phyloP scores from a whole-genome alignment of 2,113 vertebrate species.

The Bujurquina vittata region DNA sequence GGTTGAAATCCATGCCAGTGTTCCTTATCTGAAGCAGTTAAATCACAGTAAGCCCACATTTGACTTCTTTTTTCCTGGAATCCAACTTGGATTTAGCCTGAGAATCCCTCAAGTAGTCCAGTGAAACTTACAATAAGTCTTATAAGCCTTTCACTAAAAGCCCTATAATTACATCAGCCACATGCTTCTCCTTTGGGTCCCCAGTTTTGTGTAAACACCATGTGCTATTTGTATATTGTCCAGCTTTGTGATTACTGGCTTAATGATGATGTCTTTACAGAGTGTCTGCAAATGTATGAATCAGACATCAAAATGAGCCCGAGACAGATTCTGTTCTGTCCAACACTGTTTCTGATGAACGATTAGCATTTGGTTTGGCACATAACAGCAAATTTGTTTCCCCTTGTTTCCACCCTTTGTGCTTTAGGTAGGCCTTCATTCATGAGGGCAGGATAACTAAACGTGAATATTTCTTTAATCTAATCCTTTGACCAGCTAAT shows the following conservation, averaged over 20 bases:
- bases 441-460: neutral
- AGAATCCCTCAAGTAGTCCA: conserved; percentile 7
- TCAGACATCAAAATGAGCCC: conserved; percentile 41
- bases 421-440: neutral
- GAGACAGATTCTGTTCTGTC: conserved; percentile 8
- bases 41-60: conserved; percentile 3
- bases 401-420: neutral
- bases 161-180: conserved; percentile 29
- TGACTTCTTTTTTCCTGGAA: conserved; percentile 20
- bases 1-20: neutral
- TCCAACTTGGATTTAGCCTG: conserved; percentile 4
- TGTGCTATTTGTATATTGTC: conserved; percentile 45
- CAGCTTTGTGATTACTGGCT: conserved; percentile 42
- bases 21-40: neutral
- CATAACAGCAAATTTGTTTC: neutral
- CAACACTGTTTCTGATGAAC: conserved; percentile 30
- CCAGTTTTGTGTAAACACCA: conserved; percentile 19
- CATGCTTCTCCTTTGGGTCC: conserved; percentile 5
- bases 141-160: conserved; percentile 30
- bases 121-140: conserved; percentile 13
- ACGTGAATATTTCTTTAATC: neutral
- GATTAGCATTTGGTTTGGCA: conserved; percentile 52
- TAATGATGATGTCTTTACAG: conserved; percentile 23
- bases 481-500: neutral
- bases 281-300: conserved; percentile 32